These are phyloP conservation scores for Ectemnius lituratus DNA, from an alignment of 2,888 invertebrate genomes.

Conservation along the genomic window DNA sequence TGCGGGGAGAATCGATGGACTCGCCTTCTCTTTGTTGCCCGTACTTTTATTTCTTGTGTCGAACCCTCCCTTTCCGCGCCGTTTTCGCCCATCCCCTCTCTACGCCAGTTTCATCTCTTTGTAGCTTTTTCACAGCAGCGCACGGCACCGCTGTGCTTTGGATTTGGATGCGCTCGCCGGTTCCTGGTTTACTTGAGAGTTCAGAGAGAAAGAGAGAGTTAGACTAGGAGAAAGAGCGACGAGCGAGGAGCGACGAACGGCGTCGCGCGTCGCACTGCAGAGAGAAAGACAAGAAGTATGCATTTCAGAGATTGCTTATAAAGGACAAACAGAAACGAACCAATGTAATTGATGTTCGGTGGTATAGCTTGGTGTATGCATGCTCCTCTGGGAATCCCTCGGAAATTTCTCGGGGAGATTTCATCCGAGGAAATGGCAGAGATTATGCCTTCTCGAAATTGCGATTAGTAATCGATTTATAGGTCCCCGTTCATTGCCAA, in stretches of 20 bases:
- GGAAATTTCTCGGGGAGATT: slow-evolving; percentile 29
- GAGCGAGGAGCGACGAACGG: background rate
- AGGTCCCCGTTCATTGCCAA: background rate
- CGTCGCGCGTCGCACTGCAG: too few species aligned
- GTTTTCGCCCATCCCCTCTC: background rate
- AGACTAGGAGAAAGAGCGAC: background rate
- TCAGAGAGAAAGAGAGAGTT: background rate
- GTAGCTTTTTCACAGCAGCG: slow-evolving; percentile 1
- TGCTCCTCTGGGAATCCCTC: slow-evolving; percentile 10
- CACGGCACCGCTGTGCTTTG: slow-evolving; percentile 8
- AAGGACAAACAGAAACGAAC: slow-evolving; percentile 59
- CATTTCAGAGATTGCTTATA: slow-evolving; percentile 60
- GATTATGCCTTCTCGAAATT: slow-evolving; percentile 29
- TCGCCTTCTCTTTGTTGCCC: slow-evolving; percentile 42
- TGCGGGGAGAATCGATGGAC: slow-evolving; percentile 36
- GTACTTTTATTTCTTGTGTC: slow-evolving; percentile 9
- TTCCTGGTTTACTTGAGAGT: too few species aligned
- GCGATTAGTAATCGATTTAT: slow-evolving; percentile 13
- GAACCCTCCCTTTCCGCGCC: background rate
- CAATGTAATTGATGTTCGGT: slow-evolving; percentile 58
- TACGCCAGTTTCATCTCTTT: slow-evolving; percentile 8
- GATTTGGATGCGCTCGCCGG: too few species aligned
- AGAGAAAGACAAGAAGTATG: slow-evolving; percentile 23
- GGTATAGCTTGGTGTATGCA: background rate
- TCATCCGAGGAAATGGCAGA: slow-evolving; percentile 44